Percentiles rank a stretch among this genome's conserved stretches.
These are phyloP conservation scores for Siniperca chuatsi DNA, from an alignment of 2,113 vertebrate genomes.

Conservation along the genomic window DNA sequence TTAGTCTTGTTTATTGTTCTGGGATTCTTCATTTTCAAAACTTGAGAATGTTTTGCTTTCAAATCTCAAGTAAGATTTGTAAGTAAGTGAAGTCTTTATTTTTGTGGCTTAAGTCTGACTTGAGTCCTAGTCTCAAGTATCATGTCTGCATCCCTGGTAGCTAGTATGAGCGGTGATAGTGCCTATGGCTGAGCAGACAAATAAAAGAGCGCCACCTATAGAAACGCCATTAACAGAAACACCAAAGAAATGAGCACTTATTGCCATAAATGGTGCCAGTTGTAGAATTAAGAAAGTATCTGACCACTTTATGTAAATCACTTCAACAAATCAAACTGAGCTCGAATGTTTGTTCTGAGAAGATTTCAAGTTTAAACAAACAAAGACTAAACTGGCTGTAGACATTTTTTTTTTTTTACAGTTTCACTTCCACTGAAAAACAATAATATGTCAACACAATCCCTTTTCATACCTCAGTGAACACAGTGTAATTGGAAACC, in stretches of 20 bases:
- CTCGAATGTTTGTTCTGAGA: not conserved
- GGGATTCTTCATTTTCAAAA: not conserved
- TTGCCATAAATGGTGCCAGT: not conserved
- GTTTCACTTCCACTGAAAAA: constrained; percentile 26
- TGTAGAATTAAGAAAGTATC: not conserved
- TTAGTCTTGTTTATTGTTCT: not conserved
- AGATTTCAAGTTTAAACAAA: not conserved
- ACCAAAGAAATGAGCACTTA: not conserved
- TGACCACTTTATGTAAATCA: not conserved
- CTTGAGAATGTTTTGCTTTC: not conserved
- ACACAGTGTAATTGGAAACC: constrained; percentile 55
- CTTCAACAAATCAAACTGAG: not conserved
- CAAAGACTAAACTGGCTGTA: not conserved
- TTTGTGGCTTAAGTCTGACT: not conserved
- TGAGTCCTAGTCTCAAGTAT: not conserved
- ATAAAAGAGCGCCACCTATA: not conserved
- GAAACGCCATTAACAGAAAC: not conserved
- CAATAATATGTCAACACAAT: constrained; percentile 20
- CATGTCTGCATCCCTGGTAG: not conserved
- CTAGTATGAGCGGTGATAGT: not conserved
- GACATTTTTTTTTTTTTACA: not conserved
- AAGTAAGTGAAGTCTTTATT: not conserved
- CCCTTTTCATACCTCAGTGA: constrained; percentile 40
- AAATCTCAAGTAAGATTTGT: not conserved
- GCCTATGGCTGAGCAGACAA: not conserved